Percentiles rank a stretch among this genome's conserved stretches.
phyloP scores from a whole-genome alignment of 2,113 vertebrate genomes.

The Scatophagus argus region DNA sequence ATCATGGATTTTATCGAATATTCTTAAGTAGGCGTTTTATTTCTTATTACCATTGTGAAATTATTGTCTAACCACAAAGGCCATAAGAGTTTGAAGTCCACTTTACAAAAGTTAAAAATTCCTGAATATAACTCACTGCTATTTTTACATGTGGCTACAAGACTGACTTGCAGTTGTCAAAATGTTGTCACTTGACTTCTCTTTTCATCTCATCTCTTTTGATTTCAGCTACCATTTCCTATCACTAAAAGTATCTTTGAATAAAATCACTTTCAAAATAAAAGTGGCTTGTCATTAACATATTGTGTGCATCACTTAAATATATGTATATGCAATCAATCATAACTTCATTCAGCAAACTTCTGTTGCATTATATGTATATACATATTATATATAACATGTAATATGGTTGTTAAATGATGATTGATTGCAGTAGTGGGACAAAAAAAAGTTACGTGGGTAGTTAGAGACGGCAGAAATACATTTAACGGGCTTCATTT shows the following conservation, averaged over 20 bases:
- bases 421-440: too few relatives aligned
- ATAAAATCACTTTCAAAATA: slow-evolving; percentile 28
- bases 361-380: too few relatives aligned
- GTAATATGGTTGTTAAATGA: too few relatives aligned
- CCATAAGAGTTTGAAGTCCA: neutral
- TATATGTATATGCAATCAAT: neutral
- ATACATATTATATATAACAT: too few relatives aligned
- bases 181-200: slow-evolving; percentile 1
- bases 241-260: slow-evolving; percentile 37
- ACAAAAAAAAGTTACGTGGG: too few relatives aligned
- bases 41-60: neutral
- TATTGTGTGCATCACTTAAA: neutral
- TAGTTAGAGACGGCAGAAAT: too few relatives aligned
- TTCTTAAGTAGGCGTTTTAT: neutral
- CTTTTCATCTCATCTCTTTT: slow-evolving; percentile 26
- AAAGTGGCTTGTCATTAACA: neutral
- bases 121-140: slow-evolving; percentile 41
- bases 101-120: neutral
- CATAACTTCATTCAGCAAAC: too few relatives aligned
- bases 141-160: slow-evolving; percentile 34
- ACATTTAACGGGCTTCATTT: too few relatives aligned
- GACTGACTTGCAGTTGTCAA: slow-evolving; percentile 4
- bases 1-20: neutral
- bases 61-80: neutral
- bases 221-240: slow-evolving; percentile 50